Evolutionary conservation across 2,113 vertebrate genomes (phyloP), one percentile per base, ranked within the genome.

Genomic region (Neolamprologus variostigma): DNA sequence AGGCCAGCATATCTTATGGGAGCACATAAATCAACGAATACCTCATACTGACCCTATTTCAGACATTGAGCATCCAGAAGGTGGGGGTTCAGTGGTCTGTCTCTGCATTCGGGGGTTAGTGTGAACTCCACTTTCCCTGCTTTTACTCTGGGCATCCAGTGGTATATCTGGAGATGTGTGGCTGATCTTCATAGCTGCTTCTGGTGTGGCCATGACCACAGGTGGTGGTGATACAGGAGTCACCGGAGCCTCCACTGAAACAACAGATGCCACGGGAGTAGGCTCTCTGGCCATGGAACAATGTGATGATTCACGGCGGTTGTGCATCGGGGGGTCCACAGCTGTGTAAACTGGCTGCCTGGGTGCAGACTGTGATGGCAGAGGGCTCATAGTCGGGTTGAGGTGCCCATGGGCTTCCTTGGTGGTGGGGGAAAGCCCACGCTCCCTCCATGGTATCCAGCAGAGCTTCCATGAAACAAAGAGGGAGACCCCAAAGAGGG

Each of bases 381-480:
- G 82, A 63, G 92, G 93, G 86, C 91, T 93, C 93, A 95, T 89
- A 57, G 89, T 89, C 2, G 94, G 94, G 63, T 98, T 98, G 82
- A 97, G 96, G 91, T 98, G 98, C 93, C 97, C 96, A 3, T 95
- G 93, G 54, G 88, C 73, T 90, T 98, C 97, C 96, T 98, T 99
- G 96, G 66, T 96, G 53, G 96, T 97, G 80, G 97, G 97, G 0
- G 97, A 97, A 66, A 97, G 91, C 23, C 97, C 97, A 76, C 97
- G 97, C 92, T 99, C 98, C 91, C 98, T 97, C 98, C 99, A 99
- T 51, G 99, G 99, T 95, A 99, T 98, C 99, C 99, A 99, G 93
- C 99, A 99, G 89, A 99, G 97, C 92, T 99, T 99, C 99, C 99
- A 99, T 86, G 99, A 99, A 26, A 99, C 99, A 51, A 99, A 99